Evolutionary conservation across 2,888 invertebrate genomes (phyloP), one percentile per base, ranked within the genome.

Genomic region (Pandemis cinnamomeana): DNA sequence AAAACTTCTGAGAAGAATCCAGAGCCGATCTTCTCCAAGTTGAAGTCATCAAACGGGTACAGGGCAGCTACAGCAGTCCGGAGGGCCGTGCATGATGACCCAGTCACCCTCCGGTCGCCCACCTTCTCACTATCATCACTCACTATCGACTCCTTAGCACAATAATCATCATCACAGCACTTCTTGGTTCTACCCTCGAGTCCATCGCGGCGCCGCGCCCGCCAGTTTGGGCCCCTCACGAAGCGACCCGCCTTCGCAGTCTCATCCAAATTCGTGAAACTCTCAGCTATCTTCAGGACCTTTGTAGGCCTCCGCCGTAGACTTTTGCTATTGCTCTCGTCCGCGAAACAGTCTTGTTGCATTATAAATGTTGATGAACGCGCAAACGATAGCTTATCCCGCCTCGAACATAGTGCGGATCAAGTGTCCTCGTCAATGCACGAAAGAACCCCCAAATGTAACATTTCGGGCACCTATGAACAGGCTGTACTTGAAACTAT

Each of bases 1-100:
- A 97, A 99, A 77, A 99, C 99, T 95, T 99, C 98, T 5, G 99
- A 99, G 95, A 99, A 99, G 94, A 99, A 99, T 78, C 99, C 99
- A 68, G 97, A 95, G 66, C 99, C 99, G 84, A 99, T 98, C 93
- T 98, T 98, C 92, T 98, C 98, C 88, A 97, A 96, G 80, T 96
- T 95, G 92, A 99, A 99, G 95, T 99, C 99, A 92, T 99, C 99
- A 80, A 98, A 96, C 62, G 98, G 96, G 88, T 98, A 98, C 71
- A 99, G 95, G 61, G 98, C 97, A 67, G 98, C 97, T 72, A 99
- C 98, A 66, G 99, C 99, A 82, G 98, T 97, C 86, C 97, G 96
- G 70, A 99, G 94, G 60, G 99, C 99, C 82, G 97, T 97, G 90
- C 98, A 99, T 5, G 98, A 98, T 53, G 92, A 93, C 42, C 93